Evolutionary conservation across 1,140 invertebrate genomes (phyloP).

Genomic region (Scaptomyza pallida): DNA sequence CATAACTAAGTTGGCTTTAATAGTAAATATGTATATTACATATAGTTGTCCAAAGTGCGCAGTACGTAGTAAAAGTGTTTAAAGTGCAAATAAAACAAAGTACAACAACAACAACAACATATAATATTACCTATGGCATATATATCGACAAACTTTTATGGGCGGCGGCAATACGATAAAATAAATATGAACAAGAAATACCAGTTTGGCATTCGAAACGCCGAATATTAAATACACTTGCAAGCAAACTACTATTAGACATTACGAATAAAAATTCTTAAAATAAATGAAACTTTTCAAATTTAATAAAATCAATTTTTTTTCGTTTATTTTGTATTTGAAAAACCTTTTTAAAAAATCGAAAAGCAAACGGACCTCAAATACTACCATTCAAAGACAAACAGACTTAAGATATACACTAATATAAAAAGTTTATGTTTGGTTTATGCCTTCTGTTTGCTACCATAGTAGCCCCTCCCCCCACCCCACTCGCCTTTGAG

Average conservation of each 20-base stretch:
- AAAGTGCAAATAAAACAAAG: slow-evolving; percentile 46
- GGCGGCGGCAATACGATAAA: slow-evolving; percentile 51
- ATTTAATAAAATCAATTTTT: no score
- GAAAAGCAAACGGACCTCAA: no score
- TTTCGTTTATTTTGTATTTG: no score
- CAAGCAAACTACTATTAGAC: not conserved
- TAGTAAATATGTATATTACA: not conserved
- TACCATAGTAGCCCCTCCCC: no score
- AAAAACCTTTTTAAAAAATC: no score
- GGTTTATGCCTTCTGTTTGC: no score
- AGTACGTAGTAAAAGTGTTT: slow-evolving; percentile 45
- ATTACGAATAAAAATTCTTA: not conserved
- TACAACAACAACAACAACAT: slow-evolving; percentile 1
- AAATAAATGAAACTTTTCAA: no score
- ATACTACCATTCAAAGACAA: no score
- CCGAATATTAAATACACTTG: not conserved
- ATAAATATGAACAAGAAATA: slow-evolving; percentile 8
- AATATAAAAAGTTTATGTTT: no score
- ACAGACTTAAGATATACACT: no score
- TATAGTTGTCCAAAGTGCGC: not conserved
- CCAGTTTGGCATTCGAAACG: not conserved
- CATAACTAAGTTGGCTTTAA: not conserved
- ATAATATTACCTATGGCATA: slow-evolving; percentile 26
- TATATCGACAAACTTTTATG: slow-evolving; percentile 59
- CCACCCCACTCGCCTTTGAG: no score